Base-by-base conservation (phyloP, 1,140 invertebrate species). In the Drosophila quadrilineata region DNA sequence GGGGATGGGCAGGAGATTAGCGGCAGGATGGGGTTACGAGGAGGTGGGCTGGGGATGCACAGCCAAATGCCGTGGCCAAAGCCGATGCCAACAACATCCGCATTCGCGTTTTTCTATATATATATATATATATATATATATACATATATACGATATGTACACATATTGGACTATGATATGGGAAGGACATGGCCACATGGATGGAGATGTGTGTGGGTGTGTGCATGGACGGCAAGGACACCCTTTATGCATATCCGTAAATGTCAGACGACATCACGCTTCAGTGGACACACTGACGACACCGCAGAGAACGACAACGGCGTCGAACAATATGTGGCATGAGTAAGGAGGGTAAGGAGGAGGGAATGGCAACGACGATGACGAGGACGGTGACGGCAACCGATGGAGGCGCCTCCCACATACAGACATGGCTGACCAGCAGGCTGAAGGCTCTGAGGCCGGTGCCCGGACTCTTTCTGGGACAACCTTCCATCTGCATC, bases 231-330 rank as follows among this genome's bases (percentile, higher is more conserved):
- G n/a, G n/a, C n/a, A n/a, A n/a, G 24, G 28, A 21, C 48, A 17
- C 28, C 29, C 31, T 10, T 19, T 35, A 33, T 43, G 46, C 38
- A 68, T 84, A 84, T 84, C 68, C 77, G 60, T 87, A 72, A 77
- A 87, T 87, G 84, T 87, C 85, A 88, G 85, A 87, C 85, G 85
- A 85, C 85, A 87, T 80, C 85, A 88, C 85, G 85, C 85, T 87
- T 75, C 85, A 87, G 63, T 87, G 62, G 65, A 72, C 84, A 72
- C 64, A 41, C 46, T 63, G 56, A 80, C 69, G 43, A 50, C 29
- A 33, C 38, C 40, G 26, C 6, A 12, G 29, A 43, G 10, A 26
- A 14, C 10, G 38, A 59, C 12, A 4, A 8, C 10, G 24, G n/a
- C n/a, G n/a, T n/a, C n/a, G n/a, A n/a, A n/a, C n/a, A n/a, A n/a